Base-by-base conservation (phyloP, 2,113 vertebrate genomes). In the Fukomys damarensis region DNA sequence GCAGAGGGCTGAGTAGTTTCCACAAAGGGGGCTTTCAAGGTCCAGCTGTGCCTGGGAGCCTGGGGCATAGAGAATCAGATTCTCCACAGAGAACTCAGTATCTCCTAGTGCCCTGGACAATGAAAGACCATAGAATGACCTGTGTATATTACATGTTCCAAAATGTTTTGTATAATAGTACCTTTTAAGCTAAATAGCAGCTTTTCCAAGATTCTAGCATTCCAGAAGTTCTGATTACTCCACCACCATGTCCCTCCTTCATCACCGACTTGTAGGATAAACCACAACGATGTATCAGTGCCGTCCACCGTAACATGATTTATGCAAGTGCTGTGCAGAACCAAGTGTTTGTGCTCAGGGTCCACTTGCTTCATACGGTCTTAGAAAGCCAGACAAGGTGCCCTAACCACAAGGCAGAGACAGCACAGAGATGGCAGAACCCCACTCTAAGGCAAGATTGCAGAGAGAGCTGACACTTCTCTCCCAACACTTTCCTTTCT, bases 261-360 rank as follows among this genome's bases (percentile, higher is more conserved):
- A 5, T 43, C 4, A 38, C 16, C 32, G 16, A 81, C 65, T 65
- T 32, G 3, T 4, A 70, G 43, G 17, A 35, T n/a, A 85, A 38
- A 46, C 19, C 1, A 0, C 24, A 19, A 1, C 5, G 9, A 17
- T 2, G 5, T 0, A 35, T 1, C 5, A 7, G 0, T 5, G 0
- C 2, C 6, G 17, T 24, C 24, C 32, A 11, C 1, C 1, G 4
- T 30, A 28, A 85, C 0, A 0, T 24, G 12, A 5, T 3, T 17
- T 38, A 59, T 32, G 22, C 49, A 49, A 74, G 28, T 12, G 6
- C 74, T 13, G 10, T 17, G 11, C 20, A 43, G 38, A 38, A 20
- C 3, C 14, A 56, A 66, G 16, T 28, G 35, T 76, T 54, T 77
- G 43, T 3, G 1, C 22, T 68, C 32, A 49, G 56, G 12, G n/a